phyloP scores from a whole-genome alignment of 2,888 invertebrate species.

The Poecilobothrus nobilitatus region DNA sequence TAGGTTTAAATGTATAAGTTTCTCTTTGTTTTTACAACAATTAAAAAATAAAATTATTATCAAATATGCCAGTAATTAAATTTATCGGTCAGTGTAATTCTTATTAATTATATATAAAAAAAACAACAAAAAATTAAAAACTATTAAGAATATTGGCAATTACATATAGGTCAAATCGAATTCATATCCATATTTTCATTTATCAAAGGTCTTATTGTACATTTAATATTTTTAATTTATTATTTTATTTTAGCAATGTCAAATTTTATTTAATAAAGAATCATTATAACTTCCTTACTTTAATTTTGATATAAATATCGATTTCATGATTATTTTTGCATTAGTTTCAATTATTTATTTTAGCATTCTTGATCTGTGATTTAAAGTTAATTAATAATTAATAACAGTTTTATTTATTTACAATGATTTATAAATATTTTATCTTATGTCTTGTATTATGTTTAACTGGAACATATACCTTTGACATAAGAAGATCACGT shows the following conservation, averaged over 20 bases:
- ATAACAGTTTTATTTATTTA: not conserved
- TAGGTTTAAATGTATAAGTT: too few relatives aligned
- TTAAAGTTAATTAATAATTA: not conserved
- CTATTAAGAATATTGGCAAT: not conserved
- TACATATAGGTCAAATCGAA: not conserved
- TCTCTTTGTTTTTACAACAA: too few relatives aligned
- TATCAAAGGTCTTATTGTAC: not conserved
- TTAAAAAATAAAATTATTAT: too few relatives aligned
- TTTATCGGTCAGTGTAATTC: too few relatives aligned
- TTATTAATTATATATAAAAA: too few relatives aligned
- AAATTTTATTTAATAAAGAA: not conserved
- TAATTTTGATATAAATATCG: not conserved
- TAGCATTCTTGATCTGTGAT: not conserved
- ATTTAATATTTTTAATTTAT: not conserved
- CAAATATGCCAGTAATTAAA: too few relatives aligned
- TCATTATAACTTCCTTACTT: not conserved
- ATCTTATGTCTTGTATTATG: not conserved
- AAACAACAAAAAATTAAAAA: too few relatives aligned
- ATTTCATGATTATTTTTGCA: not conserved
- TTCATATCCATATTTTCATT: not conserved
- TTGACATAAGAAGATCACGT: not conserved
- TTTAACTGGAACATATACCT: not conserved
- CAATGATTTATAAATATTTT: not conserved
- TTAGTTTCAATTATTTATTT: not conserved
- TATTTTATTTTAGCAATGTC: not conserved